phyloP scores from a whole-genome alignment of 92 coral and sea anemone genomes.

The Zoanthus solanderi region DNA sequence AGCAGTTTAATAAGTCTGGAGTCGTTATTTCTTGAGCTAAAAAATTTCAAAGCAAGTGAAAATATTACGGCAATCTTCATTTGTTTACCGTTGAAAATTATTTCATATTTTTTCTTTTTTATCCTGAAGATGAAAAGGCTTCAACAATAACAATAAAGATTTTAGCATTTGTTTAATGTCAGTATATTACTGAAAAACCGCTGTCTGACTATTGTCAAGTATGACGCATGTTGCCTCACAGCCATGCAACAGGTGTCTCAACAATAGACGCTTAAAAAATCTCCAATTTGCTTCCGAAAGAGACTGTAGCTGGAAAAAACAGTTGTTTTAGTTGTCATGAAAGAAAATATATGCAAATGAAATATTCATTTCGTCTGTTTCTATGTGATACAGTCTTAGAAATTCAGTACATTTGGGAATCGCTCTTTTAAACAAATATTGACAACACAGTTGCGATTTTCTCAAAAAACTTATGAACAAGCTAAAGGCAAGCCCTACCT shows the following conservation, averaged over 20 bases:
- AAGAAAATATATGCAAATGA: background rate
- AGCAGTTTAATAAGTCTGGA: too few species aligned
- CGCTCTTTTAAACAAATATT: background rate
- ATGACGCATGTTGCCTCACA: background rate
- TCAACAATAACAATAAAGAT: background rate
- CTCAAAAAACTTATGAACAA: too few species aligned
- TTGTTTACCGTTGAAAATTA: background rate
- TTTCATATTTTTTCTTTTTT: background rate
- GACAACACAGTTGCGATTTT: background rate
- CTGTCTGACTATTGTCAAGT: background rate
- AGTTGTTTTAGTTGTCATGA: background rate
- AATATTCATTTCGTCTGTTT: background rate
- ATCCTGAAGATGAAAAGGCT: background rate
- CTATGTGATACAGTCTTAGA: background rate
- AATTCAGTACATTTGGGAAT: background rate
- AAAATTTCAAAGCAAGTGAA: background rate
- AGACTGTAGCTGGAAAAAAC: background rate
- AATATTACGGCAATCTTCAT: background rate
- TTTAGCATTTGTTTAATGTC: background rate
- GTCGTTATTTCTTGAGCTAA: too few species aligned
- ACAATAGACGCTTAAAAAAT: slow-evolving; percentile 3
- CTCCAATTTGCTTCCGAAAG: background rate
- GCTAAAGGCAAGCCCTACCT: too few species aligned
- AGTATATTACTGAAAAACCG: background rate
- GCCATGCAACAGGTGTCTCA: background rate